Conservation (phyloP, 2,797 vertebrate species). For the Eurystomus glaucurus region DNA sequence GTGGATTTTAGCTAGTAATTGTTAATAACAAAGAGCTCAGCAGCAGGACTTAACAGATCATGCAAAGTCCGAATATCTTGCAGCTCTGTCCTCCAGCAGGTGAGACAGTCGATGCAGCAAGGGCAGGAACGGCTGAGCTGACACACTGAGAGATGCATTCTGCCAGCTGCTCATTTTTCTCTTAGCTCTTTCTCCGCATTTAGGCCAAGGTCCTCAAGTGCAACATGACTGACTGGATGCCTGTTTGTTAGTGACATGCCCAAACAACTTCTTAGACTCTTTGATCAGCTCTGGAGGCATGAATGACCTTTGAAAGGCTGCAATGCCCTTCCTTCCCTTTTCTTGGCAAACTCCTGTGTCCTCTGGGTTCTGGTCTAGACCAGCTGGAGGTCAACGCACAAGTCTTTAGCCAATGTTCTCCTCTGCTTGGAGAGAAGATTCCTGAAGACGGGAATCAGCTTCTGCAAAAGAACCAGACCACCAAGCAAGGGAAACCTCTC, state of each 20-base stretch:
- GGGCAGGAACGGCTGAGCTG: neutral
- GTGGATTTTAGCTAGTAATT: neutral
- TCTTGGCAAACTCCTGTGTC: neutral
- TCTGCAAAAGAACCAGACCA: neutral
- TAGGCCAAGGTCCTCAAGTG: neutral
- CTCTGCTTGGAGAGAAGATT: neutral
- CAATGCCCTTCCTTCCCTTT: neutral
- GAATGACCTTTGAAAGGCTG: neutral
- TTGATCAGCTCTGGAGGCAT: neutral
- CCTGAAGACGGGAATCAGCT: neutral
- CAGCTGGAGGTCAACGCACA: neutral
- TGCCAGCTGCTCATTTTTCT: neutral
- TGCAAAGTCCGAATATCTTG: neutral
- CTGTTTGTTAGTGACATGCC: neutral
- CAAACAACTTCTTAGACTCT: neutral
- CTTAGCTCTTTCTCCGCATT: neutral
- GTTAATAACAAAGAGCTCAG: neutral
- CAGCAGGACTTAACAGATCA: neutral
- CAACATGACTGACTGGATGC: neutral
- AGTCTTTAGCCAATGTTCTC: neutral
- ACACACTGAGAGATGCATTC: neutral
- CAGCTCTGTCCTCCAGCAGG: neutral
- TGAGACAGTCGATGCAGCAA: neutral
- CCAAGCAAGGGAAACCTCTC: neutral
- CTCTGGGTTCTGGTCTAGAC: neutral